Conservation (phyloP, 2,888 invertebrate genomes). For the Escarpia spicata region DNA sequence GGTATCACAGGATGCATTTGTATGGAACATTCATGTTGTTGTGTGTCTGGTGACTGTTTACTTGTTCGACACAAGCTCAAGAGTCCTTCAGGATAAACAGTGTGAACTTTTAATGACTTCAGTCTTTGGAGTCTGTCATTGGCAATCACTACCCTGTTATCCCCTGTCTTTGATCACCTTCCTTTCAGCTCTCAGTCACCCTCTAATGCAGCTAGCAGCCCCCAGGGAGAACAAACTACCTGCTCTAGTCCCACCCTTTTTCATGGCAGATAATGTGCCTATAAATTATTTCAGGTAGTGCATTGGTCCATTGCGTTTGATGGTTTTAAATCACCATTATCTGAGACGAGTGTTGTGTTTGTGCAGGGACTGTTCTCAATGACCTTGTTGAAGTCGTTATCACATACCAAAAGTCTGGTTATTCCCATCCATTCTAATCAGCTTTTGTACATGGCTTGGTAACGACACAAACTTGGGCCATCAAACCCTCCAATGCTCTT, state of each 20-base stretch:
- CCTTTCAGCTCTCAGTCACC: constrained; percentile 5
- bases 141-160: background rate
- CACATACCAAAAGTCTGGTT: background rate
- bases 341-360: background rate
- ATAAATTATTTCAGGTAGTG: constrained; percentile 12
- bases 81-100: background rate
- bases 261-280: constrained; percentile 13
- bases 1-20: background rate
- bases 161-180: background rate
- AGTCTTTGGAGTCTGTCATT: background rate
- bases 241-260: background rate
- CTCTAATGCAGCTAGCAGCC: constrained; percentile 1
- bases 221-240: background rate
- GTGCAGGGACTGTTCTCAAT: background rate
- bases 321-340: constrained; percentile 13
- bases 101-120: background rate
- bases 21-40: background rate
- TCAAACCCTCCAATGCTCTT: background rate
- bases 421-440: background rate
- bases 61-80: background rate
- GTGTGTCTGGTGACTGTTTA: background rate
- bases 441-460: background rate
- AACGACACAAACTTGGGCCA: background rate
- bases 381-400: background rate
- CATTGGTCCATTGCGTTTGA: background rate